Evolutionary conservation across 92 coral and sea anemone genomes (phyloP).

Genomic region (Plumapathes pennacea): DNA sequence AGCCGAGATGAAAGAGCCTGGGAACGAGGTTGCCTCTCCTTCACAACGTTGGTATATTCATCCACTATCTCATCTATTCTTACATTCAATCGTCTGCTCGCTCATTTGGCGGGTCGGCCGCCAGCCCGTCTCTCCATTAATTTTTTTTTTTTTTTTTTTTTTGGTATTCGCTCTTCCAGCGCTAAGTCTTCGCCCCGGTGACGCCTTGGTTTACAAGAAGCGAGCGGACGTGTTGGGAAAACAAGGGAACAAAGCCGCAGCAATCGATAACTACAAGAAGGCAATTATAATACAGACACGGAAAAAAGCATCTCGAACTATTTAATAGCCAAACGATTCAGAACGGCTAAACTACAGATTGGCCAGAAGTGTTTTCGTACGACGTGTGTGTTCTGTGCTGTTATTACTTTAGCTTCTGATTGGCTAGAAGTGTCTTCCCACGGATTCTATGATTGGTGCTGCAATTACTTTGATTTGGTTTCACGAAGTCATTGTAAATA

Average conservation of each 20-base stretch:
- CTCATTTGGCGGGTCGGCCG: not conserved
- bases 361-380: too few relatives aligned
- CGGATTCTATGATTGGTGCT: too few relatives aligned
- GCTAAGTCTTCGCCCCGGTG: conserved; percentile 92
- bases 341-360: too few relatives aligned
- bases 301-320: too few relatives aligned
- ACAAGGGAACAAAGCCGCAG: conserved; percentile 76
- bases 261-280: conserved; percentile 88
- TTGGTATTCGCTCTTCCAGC: conserved; percentile 40
- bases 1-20: too few relatives aligned
- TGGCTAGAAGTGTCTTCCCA: too few relatives aligned
- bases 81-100: not conserved
- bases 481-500: too few relatives aligned
- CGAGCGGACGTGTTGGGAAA: conserved; percentile 93
- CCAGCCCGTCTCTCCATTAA: not conserved
- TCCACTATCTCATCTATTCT: not conserved
- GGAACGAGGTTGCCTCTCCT: not conserved
- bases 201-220: conserved; percentile 92
- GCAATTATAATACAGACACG: conserved; percentile 94
- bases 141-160: not conserved
- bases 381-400: too few relatives aligned
- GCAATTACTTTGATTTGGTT: too few relatives aligned
- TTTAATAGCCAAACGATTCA: too few relatives aligned
- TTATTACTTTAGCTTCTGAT: too few relatives aligned
- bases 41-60: not conserved